phyloP scores from a whole-genome alignment of 2,113 vertebrate genomes.

The Laticauda laticaudata region DNA sequence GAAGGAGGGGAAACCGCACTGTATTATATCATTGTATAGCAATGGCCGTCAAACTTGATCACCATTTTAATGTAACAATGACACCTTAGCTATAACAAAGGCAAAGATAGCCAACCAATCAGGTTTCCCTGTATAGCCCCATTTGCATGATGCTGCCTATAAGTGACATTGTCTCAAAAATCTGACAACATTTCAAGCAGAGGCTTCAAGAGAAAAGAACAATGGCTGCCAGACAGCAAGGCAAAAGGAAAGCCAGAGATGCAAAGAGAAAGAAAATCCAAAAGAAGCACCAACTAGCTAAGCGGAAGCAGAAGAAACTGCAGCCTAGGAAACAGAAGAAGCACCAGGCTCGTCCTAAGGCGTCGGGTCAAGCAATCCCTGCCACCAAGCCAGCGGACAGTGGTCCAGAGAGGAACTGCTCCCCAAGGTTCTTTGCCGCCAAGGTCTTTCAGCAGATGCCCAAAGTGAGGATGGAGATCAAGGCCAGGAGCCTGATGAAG shows the following conservation, averaged over 20 bases:
- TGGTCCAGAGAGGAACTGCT: neutral
- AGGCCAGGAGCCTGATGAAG: conserved; percentile 7
- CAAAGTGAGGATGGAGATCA: conserved; percentile 20
- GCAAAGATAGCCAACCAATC: neutral
- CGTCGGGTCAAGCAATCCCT: neutral
- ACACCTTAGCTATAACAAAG: neutral
- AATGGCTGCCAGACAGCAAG: conserved; percentile 17
- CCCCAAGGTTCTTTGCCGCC: neutral
- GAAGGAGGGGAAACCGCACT: neutral
- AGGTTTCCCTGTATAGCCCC: neutral
- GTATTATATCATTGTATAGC: neutral
- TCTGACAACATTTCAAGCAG: neutral
- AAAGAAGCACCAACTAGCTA: neutral
- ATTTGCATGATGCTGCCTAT: neutral
- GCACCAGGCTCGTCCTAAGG: neutral
- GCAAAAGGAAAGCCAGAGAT: neutral
- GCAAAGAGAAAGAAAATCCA: neutral
- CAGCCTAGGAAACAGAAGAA: neutral
- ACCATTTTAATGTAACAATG: neutral
- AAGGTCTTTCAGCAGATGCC: conserved; percentile 2
- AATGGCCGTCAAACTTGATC: neutral
- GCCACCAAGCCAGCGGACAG: neutral
- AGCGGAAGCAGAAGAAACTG: neutral
- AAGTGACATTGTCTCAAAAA: neutral
- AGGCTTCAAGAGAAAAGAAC: neutral